A percentile compares a stretch with the other conserved stretches of the same genome.
These are phyloP conservation scores for Sebastes oblongus DNA, from an alignment of 2,797 vertebrate species.

Conservation along the genomic window DNA sequence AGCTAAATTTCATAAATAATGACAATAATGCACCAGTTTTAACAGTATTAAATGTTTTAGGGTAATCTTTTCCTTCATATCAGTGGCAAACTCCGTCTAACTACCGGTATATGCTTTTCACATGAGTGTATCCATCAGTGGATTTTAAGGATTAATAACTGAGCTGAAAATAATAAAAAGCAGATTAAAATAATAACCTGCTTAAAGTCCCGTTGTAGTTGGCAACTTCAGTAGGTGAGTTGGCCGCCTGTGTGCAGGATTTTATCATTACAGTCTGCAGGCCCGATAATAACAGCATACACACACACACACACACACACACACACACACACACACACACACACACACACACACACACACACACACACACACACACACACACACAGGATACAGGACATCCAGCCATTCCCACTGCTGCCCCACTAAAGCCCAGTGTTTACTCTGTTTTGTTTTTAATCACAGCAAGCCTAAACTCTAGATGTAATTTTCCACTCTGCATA, in stretches of 20 bases:
- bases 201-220: neutral
- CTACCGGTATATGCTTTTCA: neutral
- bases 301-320: neutral
- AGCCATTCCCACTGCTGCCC: constrained; percentile 59
- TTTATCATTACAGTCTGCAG: no score
- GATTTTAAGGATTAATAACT: neutral
- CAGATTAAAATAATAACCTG: neutral
- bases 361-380: constrained; percentile 16
- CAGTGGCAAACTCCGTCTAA: neutral
- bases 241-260: neutral
- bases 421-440: constrained; percentile 75
- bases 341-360: constrained; percentile 25
- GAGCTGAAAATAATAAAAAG: neutral
- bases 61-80: neutral
- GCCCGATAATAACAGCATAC: neutral
- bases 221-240: neutral
- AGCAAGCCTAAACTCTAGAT: constrained; percentile 73
- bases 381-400: constrained; percentile 49
- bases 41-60: neutral
- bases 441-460: constrained; percentile 80
- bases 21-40: neutral
- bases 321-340: constrained; percentile 4
- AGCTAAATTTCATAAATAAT: neutral
- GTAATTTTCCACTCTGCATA: constrained; percentile 78
- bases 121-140: neutral